These are phyloP conservation scores for Adela reaumurella DNA, from an alignment of 2,888 invertebrate species.

Conservation along the genomic window DNA sequence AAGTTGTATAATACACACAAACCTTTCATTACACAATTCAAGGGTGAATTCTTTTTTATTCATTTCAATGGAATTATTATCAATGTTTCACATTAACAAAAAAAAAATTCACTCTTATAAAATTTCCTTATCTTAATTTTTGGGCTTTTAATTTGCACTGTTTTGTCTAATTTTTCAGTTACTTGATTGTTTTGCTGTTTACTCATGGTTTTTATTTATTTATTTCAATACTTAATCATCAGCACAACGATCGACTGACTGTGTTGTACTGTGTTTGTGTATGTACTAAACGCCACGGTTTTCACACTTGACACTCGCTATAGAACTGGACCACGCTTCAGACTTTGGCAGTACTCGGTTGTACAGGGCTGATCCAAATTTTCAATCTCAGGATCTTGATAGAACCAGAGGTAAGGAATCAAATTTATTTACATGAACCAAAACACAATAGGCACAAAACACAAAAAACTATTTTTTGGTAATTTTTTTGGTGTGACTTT, in stretches of 20 bases:
- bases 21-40: too few species aligned
- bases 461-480: too few species aligned
- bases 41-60: too few species aligned
- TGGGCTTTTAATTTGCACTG: slow-evolving; percentile 2
- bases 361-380: slow-evolving; percentile 62
- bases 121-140: too few species aligned
- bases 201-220: background rate
- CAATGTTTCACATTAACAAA: background rate
- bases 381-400: slow-evolving; percentile 61
- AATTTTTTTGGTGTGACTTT: too few species aligned
- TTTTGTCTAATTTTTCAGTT: background rate
- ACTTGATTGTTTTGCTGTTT: background rate
- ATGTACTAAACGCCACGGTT: slow-evolving; percentile 44
- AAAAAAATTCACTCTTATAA: slow-evolving; percentile 2
- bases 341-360: slow-evolving; percentile 60
- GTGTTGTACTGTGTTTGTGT: slow-evolving; percentile 32
- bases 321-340: slow-evolving; percentile 54
- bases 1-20: too few species aligned
- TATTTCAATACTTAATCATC: slow-evolving; percentile 1
- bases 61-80: too few species aligned
- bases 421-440: too few species aligned
- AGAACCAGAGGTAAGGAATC: slow-evolving; percentile 43
- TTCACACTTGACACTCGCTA: slow-evolving; percentile 41
- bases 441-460: too few species aligned
- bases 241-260: background rate